Percentiles rank a stretch among this genome's conserved stretches.
These are phyloP conservation scores for Steinernema carpocapsae DNA, from an alignment of 2,888 invertebrate genomes.

Conservation along the genomic window DNA sequence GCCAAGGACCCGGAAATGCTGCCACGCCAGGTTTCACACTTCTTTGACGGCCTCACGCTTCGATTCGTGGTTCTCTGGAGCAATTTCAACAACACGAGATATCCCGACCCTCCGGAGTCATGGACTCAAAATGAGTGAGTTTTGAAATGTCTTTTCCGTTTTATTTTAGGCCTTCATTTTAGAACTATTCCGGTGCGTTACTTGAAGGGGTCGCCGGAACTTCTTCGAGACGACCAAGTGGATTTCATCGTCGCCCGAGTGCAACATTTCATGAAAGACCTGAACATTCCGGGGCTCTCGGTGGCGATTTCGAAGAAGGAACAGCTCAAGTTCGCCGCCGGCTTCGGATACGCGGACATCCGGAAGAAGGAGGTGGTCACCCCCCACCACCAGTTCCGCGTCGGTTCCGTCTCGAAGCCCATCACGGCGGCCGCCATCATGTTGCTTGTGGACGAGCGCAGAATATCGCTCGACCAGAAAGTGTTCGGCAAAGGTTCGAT, in stretches of 20 bases:
- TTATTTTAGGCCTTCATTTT: conserved; percentile 36
- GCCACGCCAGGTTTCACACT: conserved; percentile 64
- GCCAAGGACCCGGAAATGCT: conserved; percentile 47
- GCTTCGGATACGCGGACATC: conserved; percentile 65
- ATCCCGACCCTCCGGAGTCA: conserved; percentile 60
- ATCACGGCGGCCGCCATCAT: conserved; percentile 66
- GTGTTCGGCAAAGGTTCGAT: conserved; percentile 60
- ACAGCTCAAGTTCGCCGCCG: conserved; percentile 67
- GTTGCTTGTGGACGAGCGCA: conserved; percentile 61
- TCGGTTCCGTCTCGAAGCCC: conserved; percentile 67
- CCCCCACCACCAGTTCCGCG: conserved; percentile 65
- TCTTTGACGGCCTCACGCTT: conserved; percentile 48
- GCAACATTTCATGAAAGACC: conserved; percentile 66
- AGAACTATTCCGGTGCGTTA: conserved; percentile 55
- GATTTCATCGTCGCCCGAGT: conserved; percentile 61
- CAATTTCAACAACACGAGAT: conserved; percentile 60
- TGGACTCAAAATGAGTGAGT: conserved; percentile 55
- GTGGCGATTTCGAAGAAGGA: conserved; percentile 67
- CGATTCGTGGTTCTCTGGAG: conserved; percentile 67
- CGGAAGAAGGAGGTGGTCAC: conserved; percentile 60
- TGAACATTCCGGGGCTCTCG: conserved; percentile 68
- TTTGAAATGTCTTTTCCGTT: not conserved
- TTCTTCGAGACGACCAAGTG: conserved; percentile 57
- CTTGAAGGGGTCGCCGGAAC: conserved; percentile 55
- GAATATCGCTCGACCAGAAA: conserved; percentile 58